A percentile compares a stretch with the other conserved stretches of the same genome.
Conservation (phyloP, 1,140 invertebrate genomes). For the Cephus cinctus region DNA sequence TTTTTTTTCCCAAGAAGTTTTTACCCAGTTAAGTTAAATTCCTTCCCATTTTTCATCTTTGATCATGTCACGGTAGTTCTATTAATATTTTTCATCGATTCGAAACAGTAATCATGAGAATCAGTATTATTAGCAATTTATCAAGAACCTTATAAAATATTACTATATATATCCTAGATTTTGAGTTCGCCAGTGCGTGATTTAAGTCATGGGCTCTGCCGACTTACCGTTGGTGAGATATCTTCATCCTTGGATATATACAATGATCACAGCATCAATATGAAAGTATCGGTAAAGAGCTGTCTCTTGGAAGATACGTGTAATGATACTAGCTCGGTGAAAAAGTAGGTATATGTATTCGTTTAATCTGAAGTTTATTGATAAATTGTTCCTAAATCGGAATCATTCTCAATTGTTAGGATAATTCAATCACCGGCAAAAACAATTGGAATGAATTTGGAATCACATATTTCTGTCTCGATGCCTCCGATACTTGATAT, state of each 20-base stretch:
- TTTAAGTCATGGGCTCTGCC: conserved; percentile 69
- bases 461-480: conserved; percentile 64
- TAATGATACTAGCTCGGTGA: conserved; percentile 62
- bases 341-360: conserved; percentile 57
- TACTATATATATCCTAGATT: conserved; percentile 43
- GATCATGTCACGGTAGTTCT: no score
- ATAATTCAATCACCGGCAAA: conserved; percentile 69
- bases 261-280: conserved; percentile 69
- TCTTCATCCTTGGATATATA: conserved; percentile 64
- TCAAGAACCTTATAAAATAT: conserved; percentile 7
- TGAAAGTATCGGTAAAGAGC: conserved; percentile 71
- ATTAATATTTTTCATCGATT: no score
- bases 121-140: background rate
- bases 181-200: conserved; percentile 74
- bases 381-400: conserved; percentile 3
- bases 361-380: background rate
- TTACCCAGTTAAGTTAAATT: no score
- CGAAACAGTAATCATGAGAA: no score
- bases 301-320: conserved; percentile 72
- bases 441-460: conserved; percentile 56
- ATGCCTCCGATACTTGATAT: conserved; percentile 68
- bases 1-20: no score
- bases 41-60: no score
- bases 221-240: conserved; percentile 71
- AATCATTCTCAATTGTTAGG: conserved; percentile 47